Conservation (phyloP, 23 tunicate genomes). For the Phallusia fumigata region DNA sequence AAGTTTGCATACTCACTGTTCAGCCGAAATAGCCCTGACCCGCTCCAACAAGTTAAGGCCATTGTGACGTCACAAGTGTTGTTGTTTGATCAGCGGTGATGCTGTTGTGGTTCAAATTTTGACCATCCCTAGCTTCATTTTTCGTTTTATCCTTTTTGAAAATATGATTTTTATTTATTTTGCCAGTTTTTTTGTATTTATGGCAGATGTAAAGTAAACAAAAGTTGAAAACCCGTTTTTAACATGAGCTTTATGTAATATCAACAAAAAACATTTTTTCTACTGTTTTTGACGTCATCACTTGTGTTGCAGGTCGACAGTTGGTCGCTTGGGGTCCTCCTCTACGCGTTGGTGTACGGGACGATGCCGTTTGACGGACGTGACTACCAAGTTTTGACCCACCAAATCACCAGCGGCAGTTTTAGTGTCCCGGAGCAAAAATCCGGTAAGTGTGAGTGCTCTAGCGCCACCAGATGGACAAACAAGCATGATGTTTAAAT, state of each 20-base stretch:
- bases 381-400: slow-evolving; percentile 46
- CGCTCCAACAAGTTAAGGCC: background rate
- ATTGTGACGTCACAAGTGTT: background rate
- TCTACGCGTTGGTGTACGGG: slow-evolving; percentile 83
- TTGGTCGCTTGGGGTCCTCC: slow-evolving; percentile 82
- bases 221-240: no score
- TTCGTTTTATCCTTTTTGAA: background rate
- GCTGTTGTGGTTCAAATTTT: background rate
- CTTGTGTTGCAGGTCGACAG: slow-evolving; percentile 68
- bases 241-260: background rate
- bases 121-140: background rate
- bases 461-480: no score
- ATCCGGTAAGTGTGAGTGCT: background rate
- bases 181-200: no score
- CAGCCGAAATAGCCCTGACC: background rate
- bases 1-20: background rate
- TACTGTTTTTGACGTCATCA: background rate
- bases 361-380: slow-evolving; percentile 89
- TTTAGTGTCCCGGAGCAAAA: slow-evolving; percentile 1
- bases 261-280: background rate
- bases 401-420: slow-evolving; percentile 60
- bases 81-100: background rate
- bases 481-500: no score
- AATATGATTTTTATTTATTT: background rate
- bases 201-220: no score